A percentile compares a stretch with the other conserved stretches of the same genome.
phyloP scores from a whole-genome alignment of 2,113 vertebrate species.

The Lepus europaeus region DNA sequence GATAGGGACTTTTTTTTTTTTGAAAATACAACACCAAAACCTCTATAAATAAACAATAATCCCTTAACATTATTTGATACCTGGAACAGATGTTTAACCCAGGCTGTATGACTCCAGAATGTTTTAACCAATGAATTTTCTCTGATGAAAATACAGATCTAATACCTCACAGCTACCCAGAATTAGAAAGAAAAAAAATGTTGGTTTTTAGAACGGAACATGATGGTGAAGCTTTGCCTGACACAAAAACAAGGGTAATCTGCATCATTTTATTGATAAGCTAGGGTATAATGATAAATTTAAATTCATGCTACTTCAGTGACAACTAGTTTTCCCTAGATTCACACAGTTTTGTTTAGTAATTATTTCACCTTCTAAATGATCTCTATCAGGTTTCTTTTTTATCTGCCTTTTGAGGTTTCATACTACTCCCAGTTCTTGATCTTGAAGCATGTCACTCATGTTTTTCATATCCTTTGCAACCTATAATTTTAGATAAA shows the following conservation, averaged over 20 bases:
- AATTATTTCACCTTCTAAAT: slow-evolving; percentile 16
- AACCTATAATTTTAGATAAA: background rate
- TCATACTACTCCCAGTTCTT: background rate
- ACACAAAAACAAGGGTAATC: background rate
- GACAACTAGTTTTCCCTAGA: slow-evolving; percentile 34
- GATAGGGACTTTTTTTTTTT: slow-evolving; percentile 64
- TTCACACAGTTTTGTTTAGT: background rate
- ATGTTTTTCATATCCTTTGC: slow-evolving; percentile 26
- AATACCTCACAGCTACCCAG: background rate
- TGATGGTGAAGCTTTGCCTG: background rate
- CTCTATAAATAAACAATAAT: slow-evolving; percentile 60
- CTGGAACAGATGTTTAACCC: slow-evolving; percentile 55
- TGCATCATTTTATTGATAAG: background rate
- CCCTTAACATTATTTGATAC: slow-evolving; percentile 60
- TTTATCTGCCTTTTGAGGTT: background rate
- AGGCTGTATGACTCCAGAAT: background rate
- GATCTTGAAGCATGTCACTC: background rate
- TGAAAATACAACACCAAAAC: slow-evolving; percentile 29
- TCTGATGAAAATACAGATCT: background rate
- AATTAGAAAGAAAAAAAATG: background rate
- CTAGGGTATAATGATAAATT: background rate
- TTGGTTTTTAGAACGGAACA: background rate
- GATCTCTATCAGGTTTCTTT: slow-evolving; percentile 30
- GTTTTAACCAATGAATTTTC: slow-evolving; percentile 22
- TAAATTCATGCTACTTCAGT: background rate